Evolutionary conservation across 53 echinoderm and acorn worm species (phyloP).

Genomic region (Actinopyga echinites): DNA sequence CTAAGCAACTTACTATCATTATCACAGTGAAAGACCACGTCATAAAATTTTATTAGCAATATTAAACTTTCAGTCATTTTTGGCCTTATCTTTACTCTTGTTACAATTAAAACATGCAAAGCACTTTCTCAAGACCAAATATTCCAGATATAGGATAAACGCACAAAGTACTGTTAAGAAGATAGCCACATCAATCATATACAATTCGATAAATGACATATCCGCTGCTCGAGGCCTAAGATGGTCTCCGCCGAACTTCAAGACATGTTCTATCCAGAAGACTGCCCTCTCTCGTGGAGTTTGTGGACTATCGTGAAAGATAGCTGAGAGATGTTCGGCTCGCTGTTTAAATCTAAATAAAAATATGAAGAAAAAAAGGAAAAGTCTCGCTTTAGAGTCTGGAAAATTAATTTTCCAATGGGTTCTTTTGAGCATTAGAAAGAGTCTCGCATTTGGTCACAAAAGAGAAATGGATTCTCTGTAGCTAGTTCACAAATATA

Average conservation of each 20-base stretch:
- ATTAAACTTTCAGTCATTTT: too few species aligned
- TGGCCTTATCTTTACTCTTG: too few species aligned
- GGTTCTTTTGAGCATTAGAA: too few species aligned
- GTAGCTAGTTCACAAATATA: too few species aligned
- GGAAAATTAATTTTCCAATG: too few species aligned
- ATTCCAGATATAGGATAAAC: not conserved
- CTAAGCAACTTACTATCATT: too few species aligned
- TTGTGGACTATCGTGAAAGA: conserved; percentile 55
- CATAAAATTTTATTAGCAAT: too few species aligned
- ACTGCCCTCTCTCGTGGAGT: conserved; percentile 75
- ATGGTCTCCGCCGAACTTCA: conserved; percentile 75
- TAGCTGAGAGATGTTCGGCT: not conserved
- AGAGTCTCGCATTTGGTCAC: too few species aligned
- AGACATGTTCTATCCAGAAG: conserved; percentile 79
- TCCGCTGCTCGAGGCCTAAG: conserved; percentile 64
- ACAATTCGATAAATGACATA: conserved; percentile 63
- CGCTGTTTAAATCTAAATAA: not conserved
- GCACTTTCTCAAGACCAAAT: conserved; percentile 38
- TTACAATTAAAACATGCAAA: conserved; percentile 54
- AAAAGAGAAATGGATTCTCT: too few species aligned
- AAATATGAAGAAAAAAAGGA: too few species aligned
- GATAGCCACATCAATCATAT: conserved; percentile 64
- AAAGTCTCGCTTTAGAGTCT: too few species aligned
- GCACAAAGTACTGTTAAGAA: conserved; percentile 33
- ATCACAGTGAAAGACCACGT: too few species aligned